Conservation (phyloP, 1,140 invertebrate genomes). For the Philopotamus ludificatus region DNA sequence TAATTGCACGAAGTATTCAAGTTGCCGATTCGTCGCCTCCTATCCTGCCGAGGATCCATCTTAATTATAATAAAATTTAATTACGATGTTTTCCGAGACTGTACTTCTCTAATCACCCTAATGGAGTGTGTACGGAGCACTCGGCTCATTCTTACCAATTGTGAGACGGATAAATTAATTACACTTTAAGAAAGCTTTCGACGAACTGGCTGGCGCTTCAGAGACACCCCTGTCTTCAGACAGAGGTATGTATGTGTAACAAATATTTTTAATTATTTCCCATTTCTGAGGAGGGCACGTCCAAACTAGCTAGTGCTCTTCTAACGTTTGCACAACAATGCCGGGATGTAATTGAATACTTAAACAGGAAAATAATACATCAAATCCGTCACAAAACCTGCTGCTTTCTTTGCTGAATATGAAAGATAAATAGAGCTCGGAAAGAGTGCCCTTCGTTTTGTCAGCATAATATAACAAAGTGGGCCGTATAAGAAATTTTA, state of each 20-base stretch:
- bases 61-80: slow-evolving; percentile 39
- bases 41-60: slow-evolving; percentile 32
- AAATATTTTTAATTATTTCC: no score
- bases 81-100: slow-evolving; percentile 35
- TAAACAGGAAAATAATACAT: background rate
- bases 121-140: slow-evolving; percentile 15
- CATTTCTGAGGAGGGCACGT: no score
- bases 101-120: slow-evolving; percentile 32
- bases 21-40: background rate
- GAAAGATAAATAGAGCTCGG: slow-evolving; percentile 11
- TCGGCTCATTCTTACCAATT: background rate
- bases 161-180: slow-evolving; percentile 7
- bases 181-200: background rate
- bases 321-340: no score
- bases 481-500: slow-evolving; percentile 16
- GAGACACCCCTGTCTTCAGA: no score
- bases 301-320: no score
- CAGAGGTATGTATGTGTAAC: no score
- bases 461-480: slow-evolving; percentile 13
- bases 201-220: no score
- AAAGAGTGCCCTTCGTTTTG: slow-evolving; percentile 13
- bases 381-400: slow-evolving; percentile 6
- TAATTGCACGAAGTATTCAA: slow-evolving; percentile 21
- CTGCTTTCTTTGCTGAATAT: slow-evolving; percentile 5
- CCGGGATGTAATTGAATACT: slow-evolving; percentile 6